phyloP scores from a whole-genome alignment of 2,113 vertebrate species.

The Tretioscincus oriximinensis region DNA sequence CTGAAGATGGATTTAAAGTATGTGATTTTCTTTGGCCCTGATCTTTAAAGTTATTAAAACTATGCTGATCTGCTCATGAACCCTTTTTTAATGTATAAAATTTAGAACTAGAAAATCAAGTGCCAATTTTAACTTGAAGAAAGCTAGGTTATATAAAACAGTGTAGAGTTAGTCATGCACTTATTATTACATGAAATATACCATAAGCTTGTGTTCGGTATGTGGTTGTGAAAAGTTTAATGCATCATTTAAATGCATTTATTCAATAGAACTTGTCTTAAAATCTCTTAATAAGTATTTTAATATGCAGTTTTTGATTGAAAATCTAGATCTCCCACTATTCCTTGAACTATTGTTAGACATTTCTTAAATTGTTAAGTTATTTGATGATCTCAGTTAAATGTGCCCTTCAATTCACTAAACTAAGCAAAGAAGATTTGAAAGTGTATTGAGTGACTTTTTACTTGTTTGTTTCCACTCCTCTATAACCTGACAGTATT shows the following conservation, averaged over 20 bases:
- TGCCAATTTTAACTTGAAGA: not conserved
- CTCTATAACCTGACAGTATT: not conserved
- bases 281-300: constrained; percentile 28
- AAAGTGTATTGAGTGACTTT: constrained; percentile 15
- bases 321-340: constrained; percentile 16
- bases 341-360: constrained; percentile 21
- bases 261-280: constrained; percentile 20
- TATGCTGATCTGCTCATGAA: not conserved
- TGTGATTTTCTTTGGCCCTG: too few relatives aligned
- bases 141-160: constrained; percentile 3
- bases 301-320: constrained; percentile 31
- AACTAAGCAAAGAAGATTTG: constrained; percentile 13
- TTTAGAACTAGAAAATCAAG: not conserved
- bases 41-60: not conserved
- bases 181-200: not conserved
- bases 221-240: constrained; percentile 8
- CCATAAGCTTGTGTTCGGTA: not conserved
- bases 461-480: not conserved
- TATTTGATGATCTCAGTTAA: constrained; percentile 21
- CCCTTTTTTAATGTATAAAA: not conserved
- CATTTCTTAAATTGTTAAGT: constrained; percentile 28
- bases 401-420: constrained; percentile 8
- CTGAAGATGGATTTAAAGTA: too few relatives aligned
- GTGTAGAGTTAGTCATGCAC: constrained; percentile 9
- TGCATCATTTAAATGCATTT: constrained; percentile 35